Base-by-base conservation (phyloP, 2,888 invertebrate species). In the Operophtera brumata region DNA sequence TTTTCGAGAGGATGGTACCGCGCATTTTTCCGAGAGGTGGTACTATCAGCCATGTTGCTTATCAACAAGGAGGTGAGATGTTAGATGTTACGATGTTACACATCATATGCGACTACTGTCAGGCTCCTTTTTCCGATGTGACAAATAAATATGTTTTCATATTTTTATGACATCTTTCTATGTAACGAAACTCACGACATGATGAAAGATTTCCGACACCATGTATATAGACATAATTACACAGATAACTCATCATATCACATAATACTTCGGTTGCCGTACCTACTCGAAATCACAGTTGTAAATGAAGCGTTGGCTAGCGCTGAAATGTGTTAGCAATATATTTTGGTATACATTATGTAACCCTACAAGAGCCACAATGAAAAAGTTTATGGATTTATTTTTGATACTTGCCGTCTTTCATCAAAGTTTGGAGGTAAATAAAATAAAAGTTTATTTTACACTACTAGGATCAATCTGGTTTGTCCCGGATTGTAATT, bases 251-350 rank as follows among this genome's bases (percentile, higher is more conserved):
- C 46, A 47, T 56, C 57, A 57, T 59, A 62, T 61, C 54, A 46
- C 57, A 55, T 59, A 63, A 57, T 61, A 53, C 59, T 51, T 41
- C 49, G 40, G 59, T 59, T 48, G 48, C 50, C 56, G 52, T 53
- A 46, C 48, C 62, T 54, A 54, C 50, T 57, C 47, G 30, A 62
- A 61, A 65, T 65, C 64, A 58, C 64, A 61, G 64, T 62, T 54
- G 44, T n/a, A 40, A 13, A 9, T 50, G 25, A 54, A 47, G 28
- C 50, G 20, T 34, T 34, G 55, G 34, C 44, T 39, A 49, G 48
- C 44, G 43, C 37, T 37, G 47, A 28, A 13, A 45, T 20, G 36
- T 44, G 26, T 30, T n/a, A 2, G n/a, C 14, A 39, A 34, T 37
- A 42, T 25, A 20, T 20, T 20, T 20, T 20, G 20, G 2, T 20